Evolutionary conservation across 1,140 invertebrate genomes (phyloP).

Genomic region (Agraylea sexmaculata): DNA sequence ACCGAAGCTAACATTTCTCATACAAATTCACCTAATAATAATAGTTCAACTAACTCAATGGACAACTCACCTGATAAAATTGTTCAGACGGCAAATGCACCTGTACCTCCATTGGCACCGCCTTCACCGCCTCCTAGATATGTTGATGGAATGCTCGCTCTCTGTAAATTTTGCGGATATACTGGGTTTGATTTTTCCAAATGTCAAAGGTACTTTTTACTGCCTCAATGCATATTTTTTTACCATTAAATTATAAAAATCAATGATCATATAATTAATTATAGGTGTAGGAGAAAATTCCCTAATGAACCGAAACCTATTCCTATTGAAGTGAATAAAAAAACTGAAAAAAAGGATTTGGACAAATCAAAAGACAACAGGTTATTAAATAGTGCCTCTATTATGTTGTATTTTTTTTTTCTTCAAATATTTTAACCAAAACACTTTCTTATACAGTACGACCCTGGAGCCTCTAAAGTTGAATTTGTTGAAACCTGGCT

Average conservation of each 20-base stretch:
- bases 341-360: slow-evolving; percentile 32
- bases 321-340: slow-evolving; percentile 32
- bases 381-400: slow-evolving; percentile 20
- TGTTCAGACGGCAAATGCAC: slow-evolving; percentile 7
- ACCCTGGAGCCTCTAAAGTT: slow-evolving; percentile 33
- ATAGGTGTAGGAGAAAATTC: slow-evolving; percentile 43
- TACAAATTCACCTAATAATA: not conserved
- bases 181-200: slow-evolving; percentile 57
- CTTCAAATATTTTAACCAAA: slow-evolving; percentile 6
- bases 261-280: slow-evolving; percentile 16
- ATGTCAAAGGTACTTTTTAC: slow-evolving; percentile 45
- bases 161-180: slow-evolving; percentile 60
- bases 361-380: slow-evolving; percentile 30
- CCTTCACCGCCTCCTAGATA: slow-evolving; percentile 42
- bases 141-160: slow-evolving; percentile 54
- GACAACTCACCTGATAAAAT: slow-evolving; percentile 7
- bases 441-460: slow-evolving; percentile 25
- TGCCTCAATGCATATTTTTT: not conserved
- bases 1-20: slow-evolving; percentile 16
- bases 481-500: slow-evolving; percentile 34
- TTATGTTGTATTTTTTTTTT: slow-evolving; percentile 9
- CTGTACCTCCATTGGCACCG: slow-evolving; percentile 23
- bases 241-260: not conserved
- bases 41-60: not conserved
- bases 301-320: slow-evolving; percentile 45